Evolutionary conservation across 2,113 vertebrate species (phyloP).

Genomic region (human): GRCh38 chr3:113870501-113871000

Average conservation of each 20-base stretch:
- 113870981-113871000: too few species aligned
- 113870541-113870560: not conserved
- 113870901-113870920: too few species aligned
- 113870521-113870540: not conserved
- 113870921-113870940: too few species aligned
- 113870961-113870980: too few species aligned
- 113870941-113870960: too few species aligned
- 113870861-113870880: too few species aligned
- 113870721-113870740: not conserved
- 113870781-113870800: not conserved
- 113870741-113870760: not conserved
- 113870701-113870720: not conserved
- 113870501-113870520: not conserved
- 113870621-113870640: not conserved
- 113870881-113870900: too few species aligned
- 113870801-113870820: conserved; percentile 20
- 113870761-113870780: conserved; percentile 16
- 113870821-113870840: too few species aligned
- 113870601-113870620: not conserved
- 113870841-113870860: too few species aligned
- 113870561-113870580: not conserved
- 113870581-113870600: not conserved
- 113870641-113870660: not conserved
- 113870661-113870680: not conserved
- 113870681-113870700: not conserved